Base-by-base conservation (phyloP, 2,888 invertebrate species). In the Drosophila colorata region DNA sequence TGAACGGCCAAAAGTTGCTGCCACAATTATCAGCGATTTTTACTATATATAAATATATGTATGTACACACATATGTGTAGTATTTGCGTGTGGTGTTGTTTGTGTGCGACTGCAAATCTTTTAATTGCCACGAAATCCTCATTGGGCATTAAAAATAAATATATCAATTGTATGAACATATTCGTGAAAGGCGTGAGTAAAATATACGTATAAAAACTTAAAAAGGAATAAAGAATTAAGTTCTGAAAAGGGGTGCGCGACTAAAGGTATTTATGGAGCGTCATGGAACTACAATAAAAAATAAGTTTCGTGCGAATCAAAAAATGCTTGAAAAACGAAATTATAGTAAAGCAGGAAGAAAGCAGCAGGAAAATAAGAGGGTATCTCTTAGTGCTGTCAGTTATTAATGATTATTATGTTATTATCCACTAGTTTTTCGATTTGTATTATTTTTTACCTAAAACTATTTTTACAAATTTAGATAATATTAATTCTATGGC, bases 41-140 rank as follows among this genome's bases (percentile, higher is more conserved):
- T 31, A 51, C 46, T 53, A 53, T 52, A 65, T 14, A 51, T 47
- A 53, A 40, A 66, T 51, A 55, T 48, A 35, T 13, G 9, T 9
- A n/a, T 40, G 33, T 14, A 41, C 25, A 47, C 35, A 47, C 43
- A 23, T 38, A 40, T 48, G 6, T 9, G 9, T 43, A 4, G 7
- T 18, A 11, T 48, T 20, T 41, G 43, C 37, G 31, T 46, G 31
- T 52, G 20, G 13, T 23, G 16, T 38, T 57, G 28, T 33, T 52
- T 59, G 69, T 75, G 66, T 70, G 79, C 33, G 65, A 46, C 23
- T 57, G 82, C 56, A 87, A 87, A 87, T 85, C 89, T 74, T 85
- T 87, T 87, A 89, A 89, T 85, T 85, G 89, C 79, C 87, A 78
- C 85, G 51, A 85, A 85, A 84, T 85, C 88, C 88, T 69, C 75